Evolutionary conservation across 2,888 invertebrate species (phyloP).

Genomic region (Adineta ricciae): DNA sequence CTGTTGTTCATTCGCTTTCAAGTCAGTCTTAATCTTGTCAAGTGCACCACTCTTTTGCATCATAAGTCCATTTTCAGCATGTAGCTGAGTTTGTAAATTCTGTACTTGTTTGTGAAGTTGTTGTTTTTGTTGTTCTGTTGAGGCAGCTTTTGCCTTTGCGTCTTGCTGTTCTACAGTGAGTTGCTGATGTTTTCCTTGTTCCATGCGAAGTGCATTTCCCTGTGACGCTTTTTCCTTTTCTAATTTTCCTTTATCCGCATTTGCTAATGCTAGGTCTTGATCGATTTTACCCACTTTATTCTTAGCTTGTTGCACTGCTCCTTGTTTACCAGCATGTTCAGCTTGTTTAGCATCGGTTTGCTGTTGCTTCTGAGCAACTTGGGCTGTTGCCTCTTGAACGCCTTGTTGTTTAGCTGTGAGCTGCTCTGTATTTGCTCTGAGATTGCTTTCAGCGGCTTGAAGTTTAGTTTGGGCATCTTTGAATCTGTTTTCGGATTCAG

Average conservation of each 20-base stretch:
- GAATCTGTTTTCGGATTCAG: neutral
- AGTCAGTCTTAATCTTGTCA: too few species aligned
- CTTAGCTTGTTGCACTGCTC: neutral
- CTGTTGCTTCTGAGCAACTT: neutral
- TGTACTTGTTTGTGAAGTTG: neutral
- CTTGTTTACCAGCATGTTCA: neutral
- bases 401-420: neutral
- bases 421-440: neutral
- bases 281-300: neutral
- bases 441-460: neutral
- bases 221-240: neutral
- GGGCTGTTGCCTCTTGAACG: neutral
- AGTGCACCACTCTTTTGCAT: neutral
- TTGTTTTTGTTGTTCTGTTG: neutral
- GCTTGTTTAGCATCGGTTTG: neutral
- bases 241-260: neutral
- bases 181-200: neutral
- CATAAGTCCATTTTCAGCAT: neutral
- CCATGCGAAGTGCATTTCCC: neutral
- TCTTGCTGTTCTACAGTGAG: neutral
- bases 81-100: neutral
- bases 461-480: neutral
- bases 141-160: neutral
- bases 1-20: too few species aligned
- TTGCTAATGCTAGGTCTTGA: neutral